Evolutionary conservation across 2,113 vertebrate species (phyloP).

Genomic region (Telmatochromis bifrenatus): DNA sequence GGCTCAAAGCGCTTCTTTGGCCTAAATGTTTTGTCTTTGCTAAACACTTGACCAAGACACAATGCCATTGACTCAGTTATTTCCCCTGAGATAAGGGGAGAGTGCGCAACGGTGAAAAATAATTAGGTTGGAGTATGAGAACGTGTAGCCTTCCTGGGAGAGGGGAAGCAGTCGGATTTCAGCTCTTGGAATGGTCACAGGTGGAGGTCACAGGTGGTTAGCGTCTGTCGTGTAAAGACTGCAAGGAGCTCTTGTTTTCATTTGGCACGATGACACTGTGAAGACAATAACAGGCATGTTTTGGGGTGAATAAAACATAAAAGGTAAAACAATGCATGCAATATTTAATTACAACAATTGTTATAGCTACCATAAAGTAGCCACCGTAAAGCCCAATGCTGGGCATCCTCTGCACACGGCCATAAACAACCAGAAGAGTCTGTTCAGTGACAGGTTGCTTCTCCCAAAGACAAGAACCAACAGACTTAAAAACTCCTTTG

Average conservation of each 20-base stretch:
- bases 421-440: too few species aligned
- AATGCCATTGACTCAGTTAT: slow-evolving; percentile 76
- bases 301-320: not conserved
- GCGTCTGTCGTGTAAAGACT: slow-evolving; percentile 8
- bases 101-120: slow-evolving; percentile 5
- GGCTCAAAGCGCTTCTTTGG: slow-evolving; percentile 92
- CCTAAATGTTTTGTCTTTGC: slow-evolving; percentile 95
- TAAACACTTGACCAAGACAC: slow-evolving; percentile 95
- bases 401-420: too few species aligned
- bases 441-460: too few species aligned
- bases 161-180: not conserved
- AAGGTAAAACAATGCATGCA: not conserved
- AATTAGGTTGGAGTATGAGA: not conserved
- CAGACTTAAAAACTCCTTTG: too few species aligned
- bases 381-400: too few species aligned
- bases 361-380: not conserved
- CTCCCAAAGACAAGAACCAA: too few species aligned
- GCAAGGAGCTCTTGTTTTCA: not conserved
- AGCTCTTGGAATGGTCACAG: not conserved
- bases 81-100: slow-evolving; percentile 20
- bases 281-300: slow-evolving; percentile 9
- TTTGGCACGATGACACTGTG: slow-evolving; percentile 3
- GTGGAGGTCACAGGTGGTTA: not conserved
- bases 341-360: not conserved
- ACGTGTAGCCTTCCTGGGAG: not conserved